These are phyloP conservation scores for Salpingus planirostris DNA, from an alignment of 2,888 invertebrate genomes.

Conservation along the genomic window DNA sequence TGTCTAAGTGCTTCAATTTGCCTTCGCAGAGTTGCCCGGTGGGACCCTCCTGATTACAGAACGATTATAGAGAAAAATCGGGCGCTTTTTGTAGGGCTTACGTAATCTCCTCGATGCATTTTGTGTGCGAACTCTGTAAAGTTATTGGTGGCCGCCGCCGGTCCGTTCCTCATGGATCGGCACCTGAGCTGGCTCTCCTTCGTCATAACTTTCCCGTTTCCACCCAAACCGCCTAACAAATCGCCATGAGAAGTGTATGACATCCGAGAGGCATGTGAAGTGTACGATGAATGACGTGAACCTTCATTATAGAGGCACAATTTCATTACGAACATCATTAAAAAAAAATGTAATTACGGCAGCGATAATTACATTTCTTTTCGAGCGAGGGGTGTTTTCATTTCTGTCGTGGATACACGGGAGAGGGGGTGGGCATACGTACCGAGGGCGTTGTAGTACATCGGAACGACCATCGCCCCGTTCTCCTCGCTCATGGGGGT, in stretches of 20 bases:
- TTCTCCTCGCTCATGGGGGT: constrained; percentile 98
- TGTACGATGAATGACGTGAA: constrained; percentile 90
- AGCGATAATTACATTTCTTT: too few relatives aligned
- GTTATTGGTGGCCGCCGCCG: constrained; percentile 47
- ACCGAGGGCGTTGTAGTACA: constrained; percentile 81
- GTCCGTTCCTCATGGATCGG: constrained; percentile 61
- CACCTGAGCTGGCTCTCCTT: constrained; percentile 77
- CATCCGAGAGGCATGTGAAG: constrained; percentile 86
- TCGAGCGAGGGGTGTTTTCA: too few relatives aligned
- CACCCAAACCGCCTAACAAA: constrained; percentile 63
- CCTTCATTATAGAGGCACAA: constrained; percentile 41
- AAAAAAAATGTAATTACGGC: too few relatives aligned
- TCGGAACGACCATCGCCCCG: constrained; percentile 87
- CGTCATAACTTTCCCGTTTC: constrained; percentile 57
- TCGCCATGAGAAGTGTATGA: constrained; percentile 94
- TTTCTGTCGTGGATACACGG: too few relatives aligned
- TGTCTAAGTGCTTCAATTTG: constrained; percentile 79
- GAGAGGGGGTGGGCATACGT: constrained; percentile 23
- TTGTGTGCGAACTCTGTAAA: constrained; percentile 55
- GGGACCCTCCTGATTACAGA: constrained; percentile 59
- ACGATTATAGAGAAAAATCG: neutral
- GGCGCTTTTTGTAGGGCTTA: constrained; percentile 44
- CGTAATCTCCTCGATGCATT: constrained; percentile 62
- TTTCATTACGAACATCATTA: too few relatives aligned
- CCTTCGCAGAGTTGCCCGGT: constrained; percentile 71